Percentiles rank a stretch among this genome's conserved stretches.
Evolutionary conservation across 2,113 vertebrate species (phyloP).

Genomic region (Polypterus senegalus): DNA sequence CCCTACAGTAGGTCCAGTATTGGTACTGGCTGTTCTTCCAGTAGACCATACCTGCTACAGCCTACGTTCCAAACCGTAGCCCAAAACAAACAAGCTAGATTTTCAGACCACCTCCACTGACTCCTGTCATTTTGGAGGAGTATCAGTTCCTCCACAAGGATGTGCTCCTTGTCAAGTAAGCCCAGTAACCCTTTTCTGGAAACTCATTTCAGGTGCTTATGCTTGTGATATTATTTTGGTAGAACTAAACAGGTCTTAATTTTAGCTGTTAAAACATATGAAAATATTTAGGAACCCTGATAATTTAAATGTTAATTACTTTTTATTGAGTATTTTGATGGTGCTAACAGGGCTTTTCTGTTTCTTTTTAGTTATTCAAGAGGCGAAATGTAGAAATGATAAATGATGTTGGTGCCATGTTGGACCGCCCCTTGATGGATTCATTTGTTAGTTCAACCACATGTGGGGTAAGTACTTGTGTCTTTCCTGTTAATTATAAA

Average conservation of each 20-base stretch:
- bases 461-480: constrained; percentile 52
- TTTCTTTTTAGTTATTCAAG: constrained; percentile 76
- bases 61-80: too few relatives aligned
- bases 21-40: too few relatives aligned
- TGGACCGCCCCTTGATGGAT: constrained; percentile 80
- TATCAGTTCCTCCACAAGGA: too few relatives aligned
- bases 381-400: constrained; percentile 89
- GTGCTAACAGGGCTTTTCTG: neutral
- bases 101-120: too few relatives aligned
- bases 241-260: neutral
- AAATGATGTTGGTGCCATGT: constrained; percentile 78
- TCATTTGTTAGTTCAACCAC: constrained; percentile 67
- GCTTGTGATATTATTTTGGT: neutral
- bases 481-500: too few relatives aligned
- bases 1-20: too few relatives aligned
- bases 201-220: neutral
- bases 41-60: too few relatives aligned
- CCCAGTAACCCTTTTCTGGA: neutral
- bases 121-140: too few relatives aligned
- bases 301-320: neutral
- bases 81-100: too few relatives aligned
- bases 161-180: neutral
- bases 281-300: too few relatives aligned
- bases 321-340: constrained; percentile 3
- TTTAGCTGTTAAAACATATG: too few relatives aligned